Evolutionary conservation across 2,113 vertebrate species (phyloP).

Genomic region (Mesoclemmys tuberculata): DNA sequence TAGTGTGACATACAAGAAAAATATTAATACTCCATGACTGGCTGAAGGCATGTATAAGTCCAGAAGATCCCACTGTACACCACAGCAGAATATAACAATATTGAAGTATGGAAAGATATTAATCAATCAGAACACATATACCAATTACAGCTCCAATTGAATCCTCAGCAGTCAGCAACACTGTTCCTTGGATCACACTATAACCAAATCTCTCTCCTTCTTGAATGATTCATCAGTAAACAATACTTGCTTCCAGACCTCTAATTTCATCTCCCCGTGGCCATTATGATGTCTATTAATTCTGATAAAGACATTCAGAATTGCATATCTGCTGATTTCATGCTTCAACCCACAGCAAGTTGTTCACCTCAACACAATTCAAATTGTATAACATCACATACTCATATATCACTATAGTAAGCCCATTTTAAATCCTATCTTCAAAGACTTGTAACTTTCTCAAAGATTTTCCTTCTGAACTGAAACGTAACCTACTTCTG

Average conservation of each 20-base stretch:
- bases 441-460: background rate
- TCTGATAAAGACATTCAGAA: slow-evolving; percentile 30
- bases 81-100: background rate
- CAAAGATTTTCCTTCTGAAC: background rate
- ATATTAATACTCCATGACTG: slow-evolving; percentile 18
- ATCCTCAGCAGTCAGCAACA: background rate
- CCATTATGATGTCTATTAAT: slow-evolving; percentile 24
- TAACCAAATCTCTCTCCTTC: background rate
- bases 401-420: background rate
- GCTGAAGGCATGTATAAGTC: slow-evolving; percentile 35
- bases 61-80: slow-evolving; percentile 21
- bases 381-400: background rate
- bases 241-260: slow-evolving; percentile 15
- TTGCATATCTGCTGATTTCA: background rate
- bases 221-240: slow-evolving; percentile 20
- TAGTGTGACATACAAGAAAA: slow-evolving; percentile 43
- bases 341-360: background rate
- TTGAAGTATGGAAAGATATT: background rate
- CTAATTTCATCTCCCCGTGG: slow-evolving; percentile 14
- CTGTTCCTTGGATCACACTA: background rate
- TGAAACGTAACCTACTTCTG: background rate
- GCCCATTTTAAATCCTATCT: background rate
- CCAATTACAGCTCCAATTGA: background rate
- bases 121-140: background rate
- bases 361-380: background rate